A percentile compares a stretch with the other conserved stretches of the same genome.
Conservation (phyloP, 2,113 vertebrate genomes). For the Cathartes aura region DNA sequence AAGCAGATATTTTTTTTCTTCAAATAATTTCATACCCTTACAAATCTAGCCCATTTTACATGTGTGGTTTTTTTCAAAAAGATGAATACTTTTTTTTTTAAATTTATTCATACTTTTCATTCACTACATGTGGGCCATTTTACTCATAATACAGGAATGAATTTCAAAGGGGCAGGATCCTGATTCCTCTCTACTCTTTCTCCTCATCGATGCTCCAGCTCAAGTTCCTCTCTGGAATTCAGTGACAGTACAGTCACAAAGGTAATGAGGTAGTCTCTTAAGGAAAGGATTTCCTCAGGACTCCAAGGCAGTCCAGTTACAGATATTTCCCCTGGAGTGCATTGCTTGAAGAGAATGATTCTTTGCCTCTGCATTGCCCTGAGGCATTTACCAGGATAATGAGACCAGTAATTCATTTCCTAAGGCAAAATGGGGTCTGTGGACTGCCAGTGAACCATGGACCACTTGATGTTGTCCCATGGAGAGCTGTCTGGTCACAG, state of each 20-base stretch:
- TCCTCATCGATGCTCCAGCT: not conserved
- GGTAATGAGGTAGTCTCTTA: not conserved
- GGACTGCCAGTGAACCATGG: not conserved
- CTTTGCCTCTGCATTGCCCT: not conserved
- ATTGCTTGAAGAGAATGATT: not conserved
- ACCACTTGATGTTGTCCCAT: not conserved
- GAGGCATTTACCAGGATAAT: not conserved
- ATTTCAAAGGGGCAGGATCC: not conserved
- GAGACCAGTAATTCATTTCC: constrained; percentile 9
- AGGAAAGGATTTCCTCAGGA: not conserved
- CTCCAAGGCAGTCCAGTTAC: not conserved
- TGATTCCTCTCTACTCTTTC: not conserved
- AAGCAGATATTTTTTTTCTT: not conserved
- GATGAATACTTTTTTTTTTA: too few relatives aligned
- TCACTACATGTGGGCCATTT: not conserved
- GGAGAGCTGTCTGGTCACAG: not conserved
- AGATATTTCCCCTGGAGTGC: not conserved
- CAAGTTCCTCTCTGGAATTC: not conserved
- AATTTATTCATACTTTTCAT: too few relatives aligned
- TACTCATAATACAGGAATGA: not conserved
- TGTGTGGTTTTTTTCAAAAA: not conserved
- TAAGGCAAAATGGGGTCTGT: not conserved
- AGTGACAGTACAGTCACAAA: not conserved
- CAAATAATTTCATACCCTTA: not conserved
- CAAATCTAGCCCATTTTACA: not conserved